These are phyloP conservation scores for Phymorhynchus buccinoides DNA, from an alignment of 1,140 invertebrate genomes.

Conservation along the genomic window DNA sequence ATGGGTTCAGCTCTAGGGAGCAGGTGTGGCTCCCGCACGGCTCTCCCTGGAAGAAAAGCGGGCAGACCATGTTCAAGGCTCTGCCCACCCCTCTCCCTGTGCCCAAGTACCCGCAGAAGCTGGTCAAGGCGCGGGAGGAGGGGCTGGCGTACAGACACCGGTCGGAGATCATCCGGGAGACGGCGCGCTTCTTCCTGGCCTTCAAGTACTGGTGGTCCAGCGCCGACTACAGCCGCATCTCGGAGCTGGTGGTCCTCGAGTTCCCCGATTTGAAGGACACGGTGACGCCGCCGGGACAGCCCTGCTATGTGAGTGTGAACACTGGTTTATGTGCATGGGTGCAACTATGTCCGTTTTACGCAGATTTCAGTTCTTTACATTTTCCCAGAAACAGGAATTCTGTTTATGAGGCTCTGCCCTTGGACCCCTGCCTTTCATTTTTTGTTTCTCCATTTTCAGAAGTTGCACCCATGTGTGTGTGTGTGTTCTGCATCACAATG, in stretches of 20 bases:
- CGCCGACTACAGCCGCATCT: constrained; percentile 50
- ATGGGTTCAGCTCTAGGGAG: constrained; percentile 24
- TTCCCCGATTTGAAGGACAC: constrained; percentile 49
- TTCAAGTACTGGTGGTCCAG: constrained; percentile 54
- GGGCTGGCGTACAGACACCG: constrained; percentile 44
- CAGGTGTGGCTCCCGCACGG: constrained; percentile 50
- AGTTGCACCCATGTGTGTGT: too few relatives aligned
- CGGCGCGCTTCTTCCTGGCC: constrained; percentile 46
- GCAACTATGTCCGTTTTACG: too few relatives aligned
- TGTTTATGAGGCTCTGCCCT: too few relatives aligned
- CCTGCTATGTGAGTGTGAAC: constrained; percentile 42
- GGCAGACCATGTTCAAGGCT: constrained; percentile 44
- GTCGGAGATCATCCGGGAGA: constrained; percentile 50
- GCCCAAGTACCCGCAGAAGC: constrained; percentile 45
- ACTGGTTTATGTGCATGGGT: too few relatives aligned
- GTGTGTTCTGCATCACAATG: too few relatives aligned
- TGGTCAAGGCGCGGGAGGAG: constrained; percentile 39
- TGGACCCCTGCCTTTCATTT: too few relatives aligned
- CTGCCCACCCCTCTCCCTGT: constrained; percentile 46
- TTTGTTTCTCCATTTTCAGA: too few relatives aligned
- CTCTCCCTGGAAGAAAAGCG: constrained; percentile 46
- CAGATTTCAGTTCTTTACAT: too few relatives aligned
- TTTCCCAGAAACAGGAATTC: too few relatives aligned
- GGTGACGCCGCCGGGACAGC: constrained; percentile 38
- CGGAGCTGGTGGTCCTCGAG: constrained; percentile 45